phyloP scores from a whole-genome alignment of 2,797 vertebrate genomes.

The Capromys pilorides region DNA sequence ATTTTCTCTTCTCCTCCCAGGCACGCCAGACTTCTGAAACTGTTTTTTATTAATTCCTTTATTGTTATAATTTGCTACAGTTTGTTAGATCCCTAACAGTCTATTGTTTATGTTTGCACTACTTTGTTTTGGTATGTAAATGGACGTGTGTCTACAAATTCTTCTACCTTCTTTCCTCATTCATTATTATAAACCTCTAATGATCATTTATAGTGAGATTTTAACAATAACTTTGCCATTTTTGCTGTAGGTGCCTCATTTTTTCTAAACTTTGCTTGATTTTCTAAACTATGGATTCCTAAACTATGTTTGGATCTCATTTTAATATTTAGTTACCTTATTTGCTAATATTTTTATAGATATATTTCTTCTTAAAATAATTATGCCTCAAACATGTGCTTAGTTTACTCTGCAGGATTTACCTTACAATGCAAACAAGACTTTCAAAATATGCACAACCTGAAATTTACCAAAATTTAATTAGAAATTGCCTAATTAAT shows the following conservation, averaged over 20 bases:
- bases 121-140: not conserved
- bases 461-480: not conserved
- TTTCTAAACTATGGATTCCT: no score
- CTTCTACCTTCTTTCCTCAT: not conserved
- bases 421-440: not conserved
- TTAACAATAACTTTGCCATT: not conserved
- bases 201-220: not conserved
- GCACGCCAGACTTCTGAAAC: not conserved
- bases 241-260: not conserved
- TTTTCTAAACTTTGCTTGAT: not conserved
- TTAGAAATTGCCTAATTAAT: not conserved
- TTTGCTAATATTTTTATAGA: conserved; percentile 14
- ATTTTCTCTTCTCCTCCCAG: not conserved
- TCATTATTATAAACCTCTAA: not conserved
- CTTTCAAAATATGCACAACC: not conserved
- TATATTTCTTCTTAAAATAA: not conserved
- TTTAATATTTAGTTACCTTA: not conserved
- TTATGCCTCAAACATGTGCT: not conserved
- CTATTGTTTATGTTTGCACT: not conserved
- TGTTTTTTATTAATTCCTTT: not conserved
- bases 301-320: not conserved
- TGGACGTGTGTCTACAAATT: not conserved
- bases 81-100: not conserved
- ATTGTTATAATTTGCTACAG: not conserved
- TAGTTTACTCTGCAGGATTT: not conserved